Percentiles rank a stretch among this genome's conserved stretches.
Conservation (phyloP, 2,888 invertebrate genomes). For the Limnephilus marmoratus region DNA sequence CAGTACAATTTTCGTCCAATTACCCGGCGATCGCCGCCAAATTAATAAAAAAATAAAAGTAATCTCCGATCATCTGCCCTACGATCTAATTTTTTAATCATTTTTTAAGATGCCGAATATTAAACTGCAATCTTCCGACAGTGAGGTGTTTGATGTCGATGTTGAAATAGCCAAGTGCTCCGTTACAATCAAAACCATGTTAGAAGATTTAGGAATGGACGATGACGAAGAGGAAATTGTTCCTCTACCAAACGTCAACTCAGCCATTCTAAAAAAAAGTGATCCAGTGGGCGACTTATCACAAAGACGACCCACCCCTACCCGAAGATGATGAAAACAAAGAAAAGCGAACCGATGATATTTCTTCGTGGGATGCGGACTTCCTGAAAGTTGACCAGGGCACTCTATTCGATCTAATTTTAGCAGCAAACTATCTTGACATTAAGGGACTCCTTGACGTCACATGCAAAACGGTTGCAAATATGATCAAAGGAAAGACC, state of each 20-base stretch:
- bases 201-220: constrained; percentile 95
- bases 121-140: constrained; percentile 96
- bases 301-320: constrained; percentile 96
- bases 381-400: constrained; percentile 99
- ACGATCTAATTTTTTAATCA: constrained; percentile 26
- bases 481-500: constrained; percentile 99
- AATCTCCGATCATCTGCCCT: constrained; percentile 24
- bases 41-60: not conserved
- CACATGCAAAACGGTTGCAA: constrained; percentile 98
- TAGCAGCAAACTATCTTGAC: constrained; percentile 98
- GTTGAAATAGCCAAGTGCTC: constrained; percentile 98
- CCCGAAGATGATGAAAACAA: constrained; percentile 98
- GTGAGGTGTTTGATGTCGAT: constrained; percentile 96
- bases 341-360: constrained; percentile 99
- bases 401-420: constrained; percentile 95
- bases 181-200: constrained; percentile 98
- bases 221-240: constrained; percentile 96
- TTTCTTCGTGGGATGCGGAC: constrained; percentile 99
- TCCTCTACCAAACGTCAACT: constrained; percentile 97
- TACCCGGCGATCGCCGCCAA: constrained; percentile 34
- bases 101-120: constrained; percentile 89
- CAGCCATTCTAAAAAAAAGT: constrained; percentile 97
- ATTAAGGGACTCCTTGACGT: constrained; percentile 97
- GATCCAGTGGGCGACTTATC: constrained; percentile 94
- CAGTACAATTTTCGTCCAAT: not conserved